Percentiles rank a stretch among this genome's conserved stretches.
phyloP scores from a whole-genome alignment of 1,140 invertebrate species.

The Drosophila kanapiae region DNA sequence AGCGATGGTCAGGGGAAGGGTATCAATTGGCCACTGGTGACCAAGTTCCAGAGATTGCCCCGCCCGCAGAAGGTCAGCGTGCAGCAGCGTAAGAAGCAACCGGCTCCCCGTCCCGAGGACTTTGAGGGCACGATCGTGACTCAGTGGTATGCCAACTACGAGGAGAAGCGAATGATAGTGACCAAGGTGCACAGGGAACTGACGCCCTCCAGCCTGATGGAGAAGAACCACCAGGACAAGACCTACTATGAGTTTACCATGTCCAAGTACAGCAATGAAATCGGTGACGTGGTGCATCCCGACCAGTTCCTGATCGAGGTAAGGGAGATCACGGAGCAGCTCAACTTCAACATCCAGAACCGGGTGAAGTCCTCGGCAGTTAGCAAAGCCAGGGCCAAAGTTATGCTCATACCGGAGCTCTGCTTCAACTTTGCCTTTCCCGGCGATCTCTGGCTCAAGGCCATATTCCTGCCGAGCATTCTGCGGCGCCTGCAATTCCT shows the following conservation, averaged over 20 bases:
- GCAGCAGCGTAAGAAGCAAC: slow-evolving; percentile 86
- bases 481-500: slow-evolving; percentile 87
- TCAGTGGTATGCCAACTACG: slow-evolving; percentile 93
- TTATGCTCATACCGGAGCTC: slow-evolving; percentile 94
- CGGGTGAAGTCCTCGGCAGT: slow-evolving; percentile 25
- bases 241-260: slow-evolving; percentile 94
- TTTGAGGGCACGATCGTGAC: slow-evolving; percentile 92
- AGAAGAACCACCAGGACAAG: slow-evolving; percentile 88
- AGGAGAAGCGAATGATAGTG: slow-evolving; percentile 91
- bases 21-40: slow-evolving; percentile 86
- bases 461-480: slow-evolving; percentile 94
- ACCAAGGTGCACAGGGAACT: slow-evolving; percentile 92
- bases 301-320: slow-evolving; percentile 96
- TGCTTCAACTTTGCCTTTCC: slow-evolving; percentile 94
- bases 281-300: slow-evolving; percentile 89
- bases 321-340: slow-evolving; percentile 91
- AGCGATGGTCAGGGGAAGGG: background rate
- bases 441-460: slow-evolving; percentile 95
- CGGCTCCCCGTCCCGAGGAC: slow-evolving; percentile 87
- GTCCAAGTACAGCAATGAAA: slow-evolving; percentile 89
- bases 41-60: slow-evolving; percentile 72
- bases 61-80: slow-evolving; percentile 50
- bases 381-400: slow-evolving; percentile 50
- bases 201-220: slow-evolving; percentile 93
- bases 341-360: slow-evolving; percentile 88